These are phyloP conservation scores for Dryococelus australis DNA, from an alignment of 2,888 invertebrate species.

Conservation along the genomic window DNA sequence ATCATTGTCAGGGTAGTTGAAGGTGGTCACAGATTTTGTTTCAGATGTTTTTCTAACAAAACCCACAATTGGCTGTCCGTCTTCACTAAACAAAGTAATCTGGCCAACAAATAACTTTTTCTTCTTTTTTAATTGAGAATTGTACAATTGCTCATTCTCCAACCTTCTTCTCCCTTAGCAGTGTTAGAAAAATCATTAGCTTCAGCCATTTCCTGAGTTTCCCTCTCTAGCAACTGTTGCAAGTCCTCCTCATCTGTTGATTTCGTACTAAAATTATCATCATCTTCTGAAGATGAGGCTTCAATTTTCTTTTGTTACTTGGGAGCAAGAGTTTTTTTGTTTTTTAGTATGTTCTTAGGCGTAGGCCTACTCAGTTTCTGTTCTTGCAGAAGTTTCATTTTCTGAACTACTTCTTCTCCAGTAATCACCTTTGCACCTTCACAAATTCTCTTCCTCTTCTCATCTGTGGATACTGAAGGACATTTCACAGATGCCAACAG, in stretches of 20 bases:
- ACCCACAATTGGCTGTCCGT: neutral
- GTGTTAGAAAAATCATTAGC: neutral
- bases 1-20: neutral
- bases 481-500: neutral
- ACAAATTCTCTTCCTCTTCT: neutral
- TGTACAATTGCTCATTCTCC: neutral
- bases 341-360: neutral
- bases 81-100: neutral
- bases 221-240: neutral
- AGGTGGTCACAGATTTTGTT: neutral
- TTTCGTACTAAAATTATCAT: neutral
- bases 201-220: neutral
- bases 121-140: neutral
- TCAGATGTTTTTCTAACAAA: neutral
- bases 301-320: neutral
- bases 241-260: neutral
- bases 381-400: neutral
- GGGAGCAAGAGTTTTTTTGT: neutral
- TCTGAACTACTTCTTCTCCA: neutral
- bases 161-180: neutral
- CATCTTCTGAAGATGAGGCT: neutral
- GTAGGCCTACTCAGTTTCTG: neutral
- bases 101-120: neutral
- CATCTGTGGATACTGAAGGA: neutral
- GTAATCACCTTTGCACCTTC: neutral